These are phyloP conservation scores for Pharmacophagus antenor DNA, from an alignment of 2,888 invertebrate genomes.

Conservation along the genomic window DNA sequence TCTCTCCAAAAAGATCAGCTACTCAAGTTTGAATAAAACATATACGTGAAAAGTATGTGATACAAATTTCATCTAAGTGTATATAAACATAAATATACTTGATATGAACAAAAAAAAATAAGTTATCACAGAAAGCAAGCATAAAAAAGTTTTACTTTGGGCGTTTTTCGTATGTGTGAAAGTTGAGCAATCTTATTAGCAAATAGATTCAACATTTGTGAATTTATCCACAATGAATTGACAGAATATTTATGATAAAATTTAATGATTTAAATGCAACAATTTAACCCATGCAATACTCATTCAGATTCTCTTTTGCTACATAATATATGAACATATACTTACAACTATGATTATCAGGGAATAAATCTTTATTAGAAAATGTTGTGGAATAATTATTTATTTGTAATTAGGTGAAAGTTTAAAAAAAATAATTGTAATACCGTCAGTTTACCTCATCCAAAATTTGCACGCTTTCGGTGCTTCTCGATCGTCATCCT, in stretches of 20 bases:
- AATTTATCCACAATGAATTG: no score
- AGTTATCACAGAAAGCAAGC: not conserved
- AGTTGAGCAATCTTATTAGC: no score
- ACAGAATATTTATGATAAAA: no score
- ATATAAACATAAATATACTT: not conserved
- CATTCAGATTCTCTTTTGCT: no score
- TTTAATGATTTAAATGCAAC: no score
- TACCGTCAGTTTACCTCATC: conserved; percentile 11
- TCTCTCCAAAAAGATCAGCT: not conserved
- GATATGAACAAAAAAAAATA: not conserved
- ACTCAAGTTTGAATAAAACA: not conserved
- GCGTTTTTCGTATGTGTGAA: no score
- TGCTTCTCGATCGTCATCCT: conserved; percentile 43
- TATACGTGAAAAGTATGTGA: not conserved
- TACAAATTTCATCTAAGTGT: not conserved
- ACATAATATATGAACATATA: no score
- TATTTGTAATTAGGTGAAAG: not conserved
- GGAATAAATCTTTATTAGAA: no score
- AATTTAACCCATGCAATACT: no score
- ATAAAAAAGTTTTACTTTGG: no score
- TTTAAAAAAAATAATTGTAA: not conserved
- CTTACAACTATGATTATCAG: no score
- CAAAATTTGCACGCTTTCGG: conserved; percentile 21
- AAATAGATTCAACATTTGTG: no score
- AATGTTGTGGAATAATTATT: not conserved